Evolutionary conservation across 2,888 invertebrate genomes (phyloP).

Genomic region (Drosophila parthenogenetica): DNA sequence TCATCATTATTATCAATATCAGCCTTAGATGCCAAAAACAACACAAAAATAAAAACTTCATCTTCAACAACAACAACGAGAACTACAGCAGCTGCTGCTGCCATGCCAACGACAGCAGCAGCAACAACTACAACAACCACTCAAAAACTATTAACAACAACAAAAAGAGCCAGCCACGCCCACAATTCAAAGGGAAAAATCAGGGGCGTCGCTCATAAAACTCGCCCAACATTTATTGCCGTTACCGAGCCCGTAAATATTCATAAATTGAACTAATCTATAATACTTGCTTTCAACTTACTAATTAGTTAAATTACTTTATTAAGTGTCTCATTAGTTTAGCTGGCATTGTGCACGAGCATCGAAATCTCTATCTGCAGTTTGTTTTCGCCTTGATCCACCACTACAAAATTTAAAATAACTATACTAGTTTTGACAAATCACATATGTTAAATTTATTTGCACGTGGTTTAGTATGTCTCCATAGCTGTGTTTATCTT

Average conservation of each 20-base stretch:
- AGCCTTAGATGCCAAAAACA: constrained; percentile 28
- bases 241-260: constrained; percentile 75
- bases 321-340: constrained; percentile 13
- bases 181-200: constrained; percentile 27
- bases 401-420: not conserved
- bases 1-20: constrained; percentile 14
- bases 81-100: constrained; percentile 24
- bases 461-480: constrained; percentile 11
- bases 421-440: too few relatives aligned
- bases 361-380: constrained; percentile 37
- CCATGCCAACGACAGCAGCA: constrained; percentile 15
- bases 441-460: not conserved
- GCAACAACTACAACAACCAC: constrained; percentile 49
- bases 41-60: constrained; percentile 26
- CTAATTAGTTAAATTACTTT: constrained; percentile 12
- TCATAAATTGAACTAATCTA: constrained; percentile 10
- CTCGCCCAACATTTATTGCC: constrained; percentile 62
- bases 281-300: not conserved
- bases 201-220: constrained; percentile 40
- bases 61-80: constrained; percentile 39
- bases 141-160: constrained; percentile 39
- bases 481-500: constrained; percentile 30
- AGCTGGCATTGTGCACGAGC: constrained; percentile 17
- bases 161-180: constrained; percentile 47
- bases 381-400: constrained; percentile 26